phyloP scores from a whole-genome alignment of 2,113 vertebrate species.

The Clarias macrocephalus region DNA sequence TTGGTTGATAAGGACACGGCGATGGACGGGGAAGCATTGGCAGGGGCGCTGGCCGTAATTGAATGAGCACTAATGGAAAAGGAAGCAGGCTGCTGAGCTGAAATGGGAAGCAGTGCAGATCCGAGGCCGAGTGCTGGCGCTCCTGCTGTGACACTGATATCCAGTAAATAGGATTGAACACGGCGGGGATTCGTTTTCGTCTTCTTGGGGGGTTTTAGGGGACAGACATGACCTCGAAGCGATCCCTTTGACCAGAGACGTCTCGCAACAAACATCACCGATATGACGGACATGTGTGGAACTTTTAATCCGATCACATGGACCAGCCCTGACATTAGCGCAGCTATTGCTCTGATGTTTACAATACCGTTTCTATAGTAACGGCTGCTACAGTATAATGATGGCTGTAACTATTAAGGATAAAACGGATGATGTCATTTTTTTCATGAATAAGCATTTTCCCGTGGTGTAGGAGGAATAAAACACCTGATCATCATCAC shows the following conservation, averaged over 20 bases:
- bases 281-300: neutral
- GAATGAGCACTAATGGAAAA: conserved; percentile 53
- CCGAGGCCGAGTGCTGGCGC: neutral
- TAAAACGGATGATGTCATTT: neutral
- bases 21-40: conserved; percentile 36
- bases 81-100: conserved; percentile 39
- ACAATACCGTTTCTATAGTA: neutral
- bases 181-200: conserved; percentile 40
- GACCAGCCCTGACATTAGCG: neutral
- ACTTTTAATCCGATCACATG: neutral
- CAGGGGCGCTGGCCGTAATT: conserved; percentile 45
- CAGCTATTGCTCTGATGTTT: neutral
- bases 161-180: conserved; percentile 55
- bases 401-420: neutral
- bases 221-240: conserved; percentile 11
- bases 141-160: conserved; percentile 41
- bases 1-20: conserved; percentile 25
- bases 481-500: neutral
- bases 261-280: neutral
- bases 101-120: conserved; percentile 47
- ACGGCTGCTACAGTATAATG: neutral
- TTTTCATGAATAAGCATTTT: neutral
- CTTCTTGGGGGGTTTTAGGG: conserved; percentile 7
- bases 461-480: neutral
- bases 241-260: conserved; percentile 6